Conservation (phyloP, 1,140 invertebrate genomes). For the Conus ventricosus region DNA sequence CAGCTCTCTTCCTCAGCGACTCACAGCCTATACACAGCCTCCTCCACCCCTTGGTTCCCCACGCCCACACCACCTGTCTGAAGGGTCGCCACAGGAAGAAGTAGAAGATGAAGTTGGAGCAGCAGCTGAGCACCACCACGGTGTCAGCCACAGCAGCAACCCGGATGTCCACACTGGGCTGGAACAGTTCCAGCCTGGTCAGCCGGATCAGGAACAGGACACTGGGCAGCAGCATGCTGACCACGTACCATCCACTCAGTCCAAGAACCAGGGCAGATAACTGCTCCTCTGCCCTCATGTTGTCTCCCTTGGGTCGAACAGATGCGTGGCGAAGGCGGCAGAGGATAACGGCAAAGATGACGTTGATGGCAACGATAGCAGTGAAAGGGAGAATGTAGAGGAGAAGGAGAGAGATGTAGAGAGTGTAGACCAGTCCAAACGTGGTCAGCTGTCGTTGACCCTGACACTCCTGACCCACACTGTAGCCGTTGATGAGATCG, state of each 20-base stretch:
- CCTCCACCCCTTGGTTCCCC: background rate
- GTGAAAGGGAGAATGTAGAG: slow-evolving; percentile 33
- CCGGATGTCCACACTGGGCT: slow-evolving; percentile 20
- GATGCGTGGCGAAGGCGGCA: slow-evolving; percentile 14
- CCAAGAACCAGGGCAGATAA: slow-evolving; percentile 25
- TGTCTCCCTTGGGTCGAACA: background rate
- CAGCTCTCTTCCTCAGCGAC: background rate
- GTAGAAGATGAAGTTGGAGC: slow-evolving; percentile 34
- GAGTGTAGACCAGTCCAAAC: slow-evolving; percentile 32
- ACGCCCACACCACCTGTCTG: background rate
- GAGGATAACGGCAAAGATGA: slow-evolving; percentile 18
- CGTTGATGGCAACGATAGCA: slow-evolving; percentile 28
- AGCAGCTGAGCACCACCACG: slow-evolving; percentile 13
- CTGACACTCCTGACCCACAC: background rate
- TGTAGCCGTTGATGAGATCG: slow-evolving; percentile 27
- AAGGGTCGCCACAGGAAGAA: slow-evolving; percentile 34
- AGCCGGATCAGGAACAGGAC: slow-evolving; percentile 24
- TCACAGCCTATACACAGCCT: background rate
- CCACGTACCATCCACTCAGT: slow-evolving; percentile 27
- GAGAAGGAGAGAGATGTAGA: slow-evolving; percentile 30
- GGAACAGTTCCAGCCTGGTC: slow-evolving; percentile 23
- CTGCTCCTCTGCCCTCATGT: background rate
- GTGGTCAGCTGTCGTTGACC: background rate
- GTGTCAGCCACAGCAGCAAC: slow-evolving; percentile 32
- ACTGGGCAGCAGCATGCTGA: slow-evolving; percentile 30